phyloP scores from a whole-genome alignment of 2,888 invertebrate species.

The Caenorhabditis auriculariae region DNA sequence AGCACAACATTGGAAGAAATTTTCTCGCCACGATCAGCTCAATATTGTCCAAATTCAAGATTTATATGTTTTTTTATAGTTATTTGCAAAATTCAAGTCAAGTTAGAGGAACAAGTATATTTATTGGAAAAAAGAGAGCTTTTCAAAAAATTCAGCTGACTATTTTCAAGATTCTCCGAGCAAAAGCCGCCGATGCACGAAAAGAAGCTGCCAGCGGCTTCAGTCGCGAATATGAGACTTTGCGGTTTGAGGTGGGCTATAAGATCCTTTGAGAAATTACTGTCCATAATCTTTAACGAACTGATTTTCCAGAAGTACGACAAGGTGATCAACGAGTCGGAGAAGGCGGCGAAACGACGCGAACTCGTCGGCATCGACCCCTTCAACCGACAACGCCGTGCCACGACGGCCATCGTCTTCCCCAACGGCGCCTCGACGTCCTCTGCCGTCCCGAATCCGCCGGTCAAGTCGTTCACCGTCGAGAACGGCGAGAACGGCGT shows the following conservation, averaged over 20 bases:
- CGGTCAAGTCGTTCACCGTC: background rate
- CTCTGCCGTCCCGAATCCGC: background rate
- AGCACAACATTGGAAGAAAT: too few species aligned
- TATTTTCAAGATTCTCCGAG: slow-evolving; percentile 31
- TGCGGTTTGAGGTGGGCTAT: slow-evolving; percentile 11
- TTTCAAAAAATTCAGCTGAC: background rate
- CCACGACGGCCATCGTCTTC: background rate
- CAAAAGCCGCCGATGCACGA: slow-evolving; percentile 29
- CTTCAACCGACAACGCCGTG: slow-evolving; percentile 3
- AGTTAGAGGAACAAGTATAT: too few species aligned
- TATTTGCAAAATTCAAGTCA: too few species aligned
- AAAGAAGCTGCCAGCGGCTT: slow-evolving; percentile 29
- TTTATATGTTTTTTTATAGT: too few species aligned
- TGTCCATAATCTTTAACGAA: background rate
- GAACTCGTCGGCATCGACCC: slow-evolving; percentile 15
- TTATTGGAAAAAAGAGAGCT: too few species aligned
- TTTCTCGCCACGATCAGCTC: too few species aligned
- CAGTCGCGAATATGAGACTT: slow-evolving; percentile 5
- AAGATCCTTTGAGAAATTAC: background rate
- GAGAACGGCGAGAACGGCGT: slow-evolving; percentile 3
- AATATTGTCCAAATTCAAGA: too few species aligned
- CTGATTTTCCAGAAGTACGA: slow-evolving; percentile 10
- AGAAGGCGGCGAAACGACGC: slow-evolving; percentile 4
- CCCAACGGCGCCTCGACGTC: background rate
- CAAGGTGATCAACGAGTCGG: slow-evolving; percentile 10